phyloP scores from a whole-genome alignment of 1,140 invertebrate species.

The Pseudobourletiella spinata region DNA sequence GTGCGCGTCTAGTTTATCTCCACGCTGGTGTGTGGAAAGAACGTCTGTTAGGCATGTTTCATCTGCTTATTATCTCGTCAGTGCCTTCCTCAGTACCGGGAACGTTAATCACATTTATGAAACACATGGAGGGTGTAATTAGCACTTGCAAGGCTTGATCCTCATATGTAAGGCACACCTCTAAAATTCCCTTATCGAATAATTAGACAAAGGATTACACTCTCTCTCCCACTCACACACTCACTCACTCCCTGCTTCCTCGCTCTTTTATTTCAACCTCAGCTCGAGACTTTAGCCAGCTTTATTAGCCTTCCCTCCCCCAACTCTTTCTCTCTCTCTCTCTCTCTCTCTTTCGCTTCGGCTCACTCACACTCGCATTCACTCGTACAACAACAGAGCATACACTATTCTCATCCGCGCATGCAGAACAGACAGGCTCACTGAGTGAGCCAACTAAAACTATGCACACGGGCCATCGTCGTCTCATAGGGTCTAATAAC shows the following conservation, averaged over 20 bases:
- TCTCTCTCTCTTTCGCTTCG: too few species aligned
- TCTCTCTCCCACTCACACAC: background rate
- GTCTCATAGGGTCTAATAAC: too few species aligned
- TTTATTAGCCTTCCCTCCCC: too few species aligned
- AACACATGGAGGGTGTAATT: constrained; percentile 34
- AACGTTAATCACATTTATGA: constrained; percentile 36
- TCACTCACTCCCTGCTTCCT: background rate
- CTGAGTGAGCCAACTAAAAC: too few species aligned
- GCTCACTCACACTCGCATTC: too few species aligned
- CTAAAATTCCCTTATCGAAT: constrained; percentile 29
- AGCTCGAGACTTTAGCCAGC: too few species aligned
- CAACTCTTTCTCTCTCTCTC: too few species aligned
- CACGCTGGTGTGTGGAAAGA: constrained; percentile 9
- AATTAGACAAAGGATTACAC: constrained; percentile 26
- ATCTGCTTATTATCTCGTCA: constrained; percentile 36
- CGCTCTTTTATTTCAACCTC: background rate
- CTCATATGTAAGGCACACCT: constrained; percentile 28
- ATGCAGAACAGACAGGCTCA: too few species aligned
- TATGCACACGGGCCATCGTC: too few species aligned
- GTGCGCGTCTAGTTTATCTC: constrained; percentile 24
- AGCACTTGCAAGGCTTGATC: constrained; percentile 29
- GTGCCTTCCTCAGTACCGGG: constrained; percentile 15
- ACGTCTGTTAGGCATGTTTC: constrained; percentile 28
- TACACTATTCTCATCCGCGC: too few species aligned
- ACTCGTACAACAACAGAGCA: too few species aligned